Evolutionary conservation across 2,113 vertebrate genomes (phyloP), one percentile per base, ranked within the genome.

Genomic region (Megaptera novaeangliae): DNA sequence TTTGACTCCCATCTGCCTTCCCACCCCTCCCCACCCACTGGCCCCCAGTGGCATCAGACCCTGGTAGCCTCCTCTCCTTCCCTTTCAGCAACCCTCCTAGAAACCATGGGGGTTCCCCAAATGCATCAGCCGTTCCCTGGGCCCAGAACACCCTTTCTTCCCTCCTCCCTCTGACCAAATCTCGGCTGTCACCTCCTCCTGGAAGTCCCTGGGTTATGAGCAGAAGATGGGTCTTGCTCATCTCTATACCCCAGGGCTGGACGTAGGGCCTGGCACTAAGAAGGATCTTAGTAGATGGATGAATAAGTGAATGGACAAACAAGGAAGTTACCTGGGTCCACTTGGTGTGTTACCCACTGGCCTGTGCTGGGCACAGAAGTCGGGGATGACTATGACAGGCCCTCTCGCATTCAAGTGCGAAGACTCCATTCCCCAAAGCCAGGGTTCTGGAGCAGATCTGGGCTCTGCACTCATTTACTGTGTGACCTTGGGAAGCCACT

Each of bases 1-100:
- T 23, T 4, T 0, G 20, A 27, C n/a, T 68, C 23, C 49, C 7
- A 1, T 8, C 61, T 36, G 61, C 92, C 72, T 59, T 66, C 59
- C n/a, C 15, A 36, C 15, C 20, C 52, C 3, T 36, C 36, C 36
- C 36, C 36, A 36, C 36, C 36, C 36, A 36, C 15, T 44, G 49
- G 20, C 20, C 34, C 8, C 8, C 0, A 0, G 11, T 17, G 49
- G 25, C 0, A 0, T 25, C 81, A 25, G 77, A 15, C 46, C 88
- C 27, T 41, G 11, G 2, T 6, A 36, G 25, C 15, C n/a, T 49
- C 82, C 46, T 49, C 46, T 8, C 10, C 36, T 71, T 78, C 46
- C 15, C 63, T 36, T 29, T 68, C 8, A 14, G 36, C 29, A 25
- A 3, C 4, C 36, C 31, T 91, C 46, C 39, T 75, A 41, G 64